phyloP scores from a whole-genome alignment of 2,888 invertebrate genomes.

The Sphaerophoria rueppellii region DNA sequence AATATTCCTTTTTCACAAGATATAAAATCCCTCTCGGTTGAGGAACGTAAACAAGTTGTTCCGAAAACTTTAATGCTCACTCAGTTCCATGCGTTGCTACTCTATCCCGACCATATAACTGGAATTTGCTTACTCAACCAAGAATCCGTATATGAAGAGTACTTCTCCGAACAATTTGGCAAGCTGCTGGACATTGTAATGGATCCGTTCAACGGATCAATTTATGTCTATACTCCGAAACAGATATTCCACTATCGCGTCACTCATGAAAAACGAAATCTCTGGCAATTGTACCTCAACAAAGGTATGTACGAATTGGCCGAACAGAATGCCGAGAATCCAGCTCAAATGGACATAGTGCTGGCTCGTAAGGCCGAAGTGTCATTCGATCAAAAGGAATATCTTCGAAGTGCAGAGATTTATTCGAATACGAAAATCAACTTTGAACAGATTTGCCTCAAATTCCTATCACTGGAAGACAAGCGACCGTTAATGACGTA shows the following conservation, averaged over 20 bases:
- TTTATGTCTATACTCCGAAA: slow-evolving; percentile 94
- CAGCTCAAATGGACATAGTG: slow-evolving; percentile 91
- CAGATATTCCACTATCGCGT: slow-evolving; percentile 94
- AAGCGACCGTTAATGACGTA: slow-evolving; percentile 94
- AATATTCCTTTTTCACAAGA: slow-evolving; percentile 66
- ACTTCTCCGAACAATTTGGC: slow-evolving; percentile 90
- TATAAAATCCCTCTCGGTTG: slow-evolving; percentile 76
- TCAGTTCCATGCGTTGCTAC: slow-evolving; percentile 93
- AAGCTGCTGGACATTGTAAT: slow-evolving; percentile 90
- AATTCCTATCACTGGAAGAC: slow-evolving; percentile 88
- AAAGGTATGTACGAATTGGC: slow-evolving; percentile 93
- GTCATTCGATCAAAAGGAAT: slow-evolving; percentile 90
- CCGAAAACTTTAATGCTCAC: slow-evolving; percentile 92
- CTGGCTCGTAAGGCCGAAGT: slow-evolving; percentile 94
- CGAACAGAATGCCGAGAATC: slow-evolving; percentile 92
- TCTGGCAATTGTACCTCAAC: slow-evolving; percentile 94
- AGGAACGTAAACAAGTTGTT: slow-evolving; percentile 80
- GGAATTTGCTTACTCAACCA: slow-evolving; percentile 93
- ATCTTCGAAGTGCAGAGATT: slow-evolving; percentile 91
- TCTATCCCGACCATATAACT: slow-evolving; percentile 92
- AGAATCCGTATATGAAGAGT: slow-evolving; percentile 93
- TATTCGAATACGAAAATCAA: slow-evolving; percentile 95
- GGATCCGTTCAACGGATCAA: slow-evolving; percentile 89
- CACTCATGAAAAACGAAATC: slow-evolving; percentile 91
- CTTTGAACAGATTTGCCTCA: slow-evolving; percentile 96